These are phyloP conservation scores for Calycopis cecrops DNA, from an alignment of 1,140 invertebrate genomes.

Conservation along the genomic window DNA sequence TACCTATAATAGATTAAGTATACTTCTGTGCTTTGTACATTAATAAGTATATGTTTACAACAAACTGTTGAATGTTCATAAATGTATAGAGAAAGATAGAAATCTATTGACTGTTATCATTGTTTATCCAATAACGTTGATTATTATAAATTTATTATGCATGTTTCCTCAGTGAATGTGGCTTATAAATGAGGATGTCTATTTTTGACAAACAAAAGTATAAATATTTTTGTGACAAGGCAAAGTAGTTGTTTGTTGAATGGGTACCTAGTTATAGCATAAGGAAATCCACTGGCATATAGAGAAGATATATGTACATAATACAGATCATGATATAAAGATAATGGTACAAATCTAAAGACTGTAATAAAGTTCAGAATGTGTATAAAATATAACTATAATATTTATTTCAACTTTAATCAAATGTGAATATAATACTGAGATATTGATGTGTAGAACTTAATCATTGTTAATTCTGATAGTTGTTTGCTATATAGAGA, in stretches of 20 bases:
- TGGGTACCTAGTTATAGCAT: slow-evolving; percentile 59
- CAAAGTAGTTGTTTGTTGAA: slow-evolving; percentile 61
- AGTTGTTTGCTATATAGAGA: too few relatives aligned
- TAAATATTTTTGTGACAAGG: slow-evolving; percentile 69
- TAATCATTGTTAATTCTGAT: slow-evolving; percentile 9
- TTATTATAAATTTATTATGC: slow-evolving; percentile 71
- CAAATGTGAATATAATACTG: not conserved
- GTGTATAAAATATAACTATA: slow-evolving; percentile 27
- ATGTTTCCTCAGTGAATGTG: slow-evolving; percentile 67
- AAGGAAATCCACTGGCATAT: slow-evolving; percentile 47
- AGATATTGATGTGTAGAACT: slow-evolving; percentile 7
- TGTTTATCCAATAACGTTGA: slow-evolving; percentile 71
- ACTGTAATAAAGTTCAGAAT: slow-evolving; percentile 52
- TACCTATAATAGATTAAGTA: slow-evolving; percentile 52
- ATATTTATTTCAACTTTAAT: slow-evolving; percentile 9
- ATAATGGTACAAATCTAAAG: slow-evolving; percentile 67
- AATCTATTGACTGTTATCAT: slow-evolving; percentile 71
- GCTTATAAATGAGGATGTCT: slow-evolving; percentile 59
- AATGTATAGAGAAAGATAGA: slow-evolving; percentile 66
- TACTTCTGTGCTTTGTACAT: slow-evolving; percentile 61
- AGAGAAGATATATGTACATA: slow-evolving; percentile 49
- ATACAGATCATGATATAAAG: slow-evolving; percentile 44
- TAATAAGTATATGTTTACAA: slow-evolving; percentile 63
- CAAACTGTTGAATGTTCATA: slow-evolving; percentile 67
- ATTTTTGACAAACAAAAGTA: slow-evolving; percentile 69